phyloP scores from a whole-genome alignment of 2,888 invertebrate genomes.

The Lymantria monacha region DNA sequence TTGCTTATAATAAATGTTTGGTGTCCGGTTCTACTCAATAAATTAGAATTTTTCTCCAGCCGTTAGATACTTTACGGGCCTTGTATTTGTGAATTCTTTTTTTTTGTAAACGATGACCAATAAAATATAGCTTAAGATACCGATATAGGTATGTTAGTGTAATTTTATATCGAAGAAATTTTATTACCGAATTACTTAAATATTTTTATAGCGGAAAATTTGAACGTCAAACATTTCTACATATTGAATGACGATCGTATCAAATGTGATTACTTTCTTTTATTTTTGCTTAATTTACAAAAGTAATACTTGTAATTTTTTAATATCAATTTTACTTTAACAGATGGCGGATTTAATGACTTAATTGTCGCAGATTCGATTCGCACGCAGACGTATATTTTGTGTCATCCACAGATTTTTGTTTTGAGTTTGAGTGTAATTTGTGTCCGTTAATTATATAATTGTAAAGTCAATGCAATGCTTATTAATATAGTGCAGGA shows the following conservation, averaged over 20 bases:
- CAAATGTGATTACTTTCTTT: neutral
- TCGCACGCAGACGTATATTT: too few relatives aligned
- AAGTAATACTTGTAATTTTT: too few relatives aligned
- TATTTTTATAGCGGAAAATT: neutral
- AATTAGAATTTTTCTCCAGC: constrained; percentile 21
- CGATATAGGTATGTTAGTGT: neutral
- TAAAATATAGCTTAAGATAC: constrained; percentile 4
- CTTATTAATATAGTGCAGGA: too few relatives aligned
- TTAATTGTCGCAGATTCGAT: too few relatives aligned
- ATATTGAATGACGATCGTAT: neutral
- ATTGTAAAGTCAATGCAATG: too few relatives aligned
- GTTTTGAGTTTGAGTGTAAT: too few relatives aligned
- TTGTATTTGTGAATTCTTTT: constrained; percentile 9
- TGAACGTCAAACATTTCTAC: neutral
- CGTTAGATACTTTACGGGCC: constrained; percentile 6
- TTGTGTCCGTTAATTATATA: too few relatives aligned
- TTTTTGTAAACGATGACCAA: neutral
- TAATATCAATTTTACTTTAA: too few relatives aligned
- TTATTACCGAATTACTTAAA: constrained; percentile 1
- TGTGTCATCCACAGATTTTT: too few relatives aligned
- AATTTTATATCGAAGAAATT: constrained; percentile 1
- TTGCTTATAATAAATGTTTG: constrained; percentile 23
- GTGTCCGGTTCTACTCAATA: constrained; percentile 30
- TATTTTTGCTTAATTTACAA: too few relatives aligned
- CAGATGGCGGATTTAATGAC: too few relatives aligned